A percentile compares a stretch with the other conserved stretches of the same genome.
Evolutionary conservation across 1,140 invertebrate genomes (phyloP).

Genomic region (Drosophila littoralis): DNA sequence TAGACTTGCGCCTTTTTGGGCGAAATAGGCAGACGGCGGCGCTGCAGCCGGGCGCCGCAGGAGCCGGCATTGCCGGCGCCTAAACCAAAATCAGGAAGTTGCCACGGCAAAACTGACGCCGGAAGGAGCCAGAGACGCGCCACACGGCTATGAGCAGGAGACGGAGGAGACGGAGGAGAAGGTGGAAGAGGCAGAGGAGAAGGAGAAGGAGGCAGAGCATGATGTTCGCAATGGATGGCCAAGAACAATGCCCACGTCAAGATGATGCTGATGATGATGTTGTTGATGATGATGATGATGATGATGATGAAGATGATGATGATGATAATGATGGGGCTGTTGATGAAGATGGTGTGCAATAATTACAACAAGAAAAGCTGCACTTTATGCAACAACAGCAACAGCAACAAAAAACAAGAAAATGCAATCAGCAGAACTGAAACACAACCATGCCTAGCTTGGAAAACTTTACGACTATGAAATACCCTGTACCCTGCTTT

Average conservation of each 20-base stretch:
- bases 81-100: slow-evolving; percentile 72
- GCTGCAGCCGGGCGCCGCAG: slow-evolving; percentile 2
- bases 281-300: slow-evolving; percentile 33
- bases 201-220: slow-evolving; percentile 27
- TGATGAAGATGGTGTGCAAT: slow-evolving; percentile 33
- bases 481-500: not conserved
- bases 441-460: slow-evolving; percentile 29
- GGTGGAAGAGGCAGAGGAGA: slow-evolving; percentile 20
- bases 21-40: slow-evolving; percentile 59
- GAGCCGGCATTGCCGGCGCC: slow-evolving; percentile 9
- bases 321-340: slow-evolving; percentile 9
- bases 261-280: slow-evolving; percentile 50
- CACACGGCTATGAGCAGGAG: slow-evolving; percentile 29
- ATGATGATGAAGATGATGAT: slow-evolving; percentile 14
- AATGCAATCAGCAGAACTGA: slow-evolving; percentile 69
- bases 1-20: slow-evolving; percentile 80
- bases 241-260: slow-evolving; percentile 65
- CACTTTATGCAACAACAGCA: slow-evolving; percentile 60
- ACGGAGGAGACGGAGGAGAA: not conserved
- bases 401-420: slow-evolving; percentile 42
- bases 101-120: slow-evolving; percentile 68
- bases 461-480: not conserved
- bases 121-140: slow-evolving; percentile 52
- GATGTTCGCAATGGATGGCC: slow-evolving; percentile 47
- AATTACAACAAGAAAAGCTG: slow-evolving; percentile 66